These are phyloP conservation scores for Gastracanthus pulcherrimus DNA, from an alignment of 2,888 invertebrate species.

Conservation along the genomic window DNA sequence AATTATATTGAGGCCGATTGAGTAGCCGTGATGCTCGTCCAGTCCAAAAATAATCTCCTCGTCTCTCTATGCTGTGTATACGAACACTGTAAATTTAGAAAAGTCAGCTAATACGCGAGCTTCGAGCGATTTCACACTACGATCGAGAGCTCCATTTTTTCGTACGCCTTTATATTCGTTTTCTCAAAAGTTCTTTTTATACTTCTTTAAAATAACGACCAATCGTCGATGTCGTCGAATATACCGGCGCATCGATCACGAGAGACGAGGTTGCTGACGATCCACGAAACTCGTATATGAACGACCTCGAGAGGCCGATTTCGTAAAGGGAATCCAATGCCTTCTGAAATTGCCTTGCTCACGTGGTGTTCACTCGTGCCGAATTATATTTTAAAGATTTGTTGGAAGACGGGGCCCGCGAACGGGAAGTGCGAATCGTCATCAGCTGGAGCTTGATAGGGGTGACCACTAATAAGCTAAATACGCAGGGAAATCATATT, in stretches of 20 bases:
- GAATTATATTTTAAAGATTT: slow-evolving; percentile 63
- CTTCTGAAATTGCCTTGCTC: slow-evolving; percentile 74
- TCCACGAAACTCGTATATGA: neutral
- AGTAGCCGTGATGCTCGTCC: slow-evolving; percentile 8
- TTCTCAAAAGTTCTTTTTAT: no score
- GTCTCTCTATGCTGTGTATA: neutral
- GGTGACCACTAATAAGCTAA: no score
- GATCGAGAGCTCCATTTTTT: neutral
- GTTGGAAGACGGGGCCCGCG: slow-evolving; percentile 31
- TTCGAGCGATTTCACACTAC: neutral
- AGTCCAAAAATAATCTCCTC: neutral
- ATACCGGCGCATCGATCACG: no score
- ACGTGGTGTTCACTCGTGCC: slow-evolving; percentile 72
- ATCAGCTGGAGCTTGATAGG: no score
- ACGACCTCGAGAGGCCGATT: slow-evolving; percentile 60
- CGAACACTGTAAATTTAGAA: slow-evolving; percentile 11
- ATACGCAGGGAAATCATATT: neutral
- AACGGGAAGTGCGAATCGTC: slow-evolving; percentile 35
- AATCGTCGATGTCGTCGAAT: no score
- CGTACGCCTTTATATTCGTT: neutral
- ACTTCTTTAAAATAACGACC: no score
- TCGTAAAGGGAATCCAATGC: slow-evolving; percentile 72
- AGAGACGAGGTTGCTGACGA: slow-evolving; percentile 26
- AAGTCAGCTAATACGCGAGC: no score
- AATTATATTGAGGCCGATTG: slow-evolving; percentile 38